Evolutionary conservation across 2,797 vertebrate species (phyloP).

Genomic region (Acipenser ruthenus): DNA sequence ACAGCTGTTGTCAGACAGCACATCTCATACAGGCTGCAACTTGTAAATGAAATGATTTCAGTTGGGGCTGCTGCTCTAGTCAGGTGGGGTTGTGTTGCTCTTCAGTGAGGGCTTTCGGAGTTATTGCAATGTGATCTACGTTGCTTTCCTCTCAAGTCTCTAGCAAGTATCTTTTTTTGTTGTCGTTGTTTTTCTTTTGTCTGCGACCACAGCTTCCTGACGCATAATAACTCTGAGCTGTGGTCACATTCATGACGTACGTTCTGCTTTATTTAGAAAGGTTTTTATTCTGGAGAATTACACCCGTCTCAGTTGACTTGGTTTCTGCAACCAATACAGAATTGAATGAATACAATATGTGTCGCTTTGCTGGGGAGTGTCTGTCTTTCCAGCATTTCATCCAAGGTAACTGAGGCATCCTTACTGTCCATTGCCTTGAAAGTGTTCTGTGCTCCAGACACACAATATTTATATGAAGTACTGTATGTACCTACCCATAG

Average conservation of each 20-base stretch:
- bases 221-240: background rate
- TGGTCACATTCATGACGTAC: background rate
- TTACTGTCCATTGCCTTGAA: too few relatives aligned
- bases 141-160: background rate
- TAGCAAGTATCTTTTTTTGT: background rate
- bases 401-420: too few relatives aligned
- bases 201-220: background rate
- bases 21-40: too few relatives aligned
- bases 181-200: background rate
- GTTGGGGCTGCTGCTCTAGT: too few relatives aligned
- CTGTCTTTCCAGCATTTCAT: background rate
- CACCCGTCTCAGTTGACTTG: background rate
- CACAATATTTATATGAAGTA: too few relatives aligned
- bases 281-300: conserved; percentile 1
- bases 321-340: background rate
- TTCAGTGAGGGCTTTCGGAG: too few relatives aligned
- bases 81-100: too few relatives aligned
- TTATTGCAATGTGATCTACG: background rate
- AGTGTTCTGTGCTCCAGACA: too few relatives aligned
- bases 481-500: too few relatives aligned
- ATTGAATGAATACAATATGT: background rate
- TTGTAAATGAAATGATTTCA: too few relatives aligned
- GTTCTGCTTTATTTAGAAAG: background rate
- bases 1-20: too few relatives aligned
- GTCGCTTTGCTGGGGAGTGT: background rate